Conservation (phyloP, 1,140 invertebrate species). For the Polypedilum vanderplanki region DNA sequence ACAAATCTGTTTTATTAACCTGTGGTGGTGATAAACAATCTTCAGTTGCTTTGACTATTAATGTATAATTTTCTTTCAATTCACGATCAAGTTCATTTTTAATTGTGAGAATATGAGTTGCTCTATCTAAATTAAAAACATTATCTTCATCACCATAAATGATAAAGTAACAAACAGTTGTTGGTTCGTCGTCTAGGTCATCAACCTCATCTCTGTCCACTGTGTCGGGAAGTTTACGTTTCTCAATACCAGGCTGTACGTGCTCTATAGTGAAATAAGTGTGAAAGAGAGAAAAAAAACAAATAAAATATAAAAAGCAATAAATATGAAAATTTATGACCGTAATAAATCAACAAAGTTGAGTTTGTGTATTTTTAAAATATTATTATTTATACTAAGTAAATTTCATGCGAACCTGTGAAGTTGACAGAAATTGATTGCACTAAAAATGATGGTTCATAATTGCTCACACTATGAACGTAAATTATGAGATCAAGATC, state of each 20-base stretch:
- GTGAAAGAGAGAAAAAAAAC: conserved; percentile 27
- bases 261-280: conserved; percentile 64
- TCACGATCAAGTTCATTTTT: conserved; percentile 67
- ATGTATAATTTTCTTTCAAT: conserved; percentile 55
- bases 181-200: conserved; percentile 64
- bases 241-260: conserved; percentile 57
- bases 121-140: conserved; percentile 64
- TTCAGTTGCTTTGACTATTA: conserved; percentile 76
- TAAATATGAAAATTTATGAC: conserved; percentile 27
- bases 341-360: conserved; percentile 10
- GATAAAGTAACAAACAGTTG: conserved; percentile 82
- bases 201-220: conserved; percentile 79
- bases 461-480: conserved; percentile 82
- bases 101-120: conserved; percentile 53
- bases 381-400: too few species aligned
- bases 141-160: conserved; percentile 68
- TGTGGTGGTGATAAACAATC: conserved; percentile 59
- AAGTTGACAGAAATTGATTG: conserved; percentile 66
- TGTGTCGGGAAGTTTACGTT: conserved; percentile 65
- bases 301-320: conserved; percentile 26
- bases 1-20: conserved; percentile 34
- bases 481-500: conserved; percentile 86
- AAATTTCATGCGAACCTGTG: conserved; percentile 48
- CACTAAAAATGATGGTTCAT: conserved; percentile 77
- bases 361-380: conserved; percentile 1